phyloP scores from a whole-genome alignment of 2,888 invertebrate species.

The Leptura quadrifasciata region DNA sequence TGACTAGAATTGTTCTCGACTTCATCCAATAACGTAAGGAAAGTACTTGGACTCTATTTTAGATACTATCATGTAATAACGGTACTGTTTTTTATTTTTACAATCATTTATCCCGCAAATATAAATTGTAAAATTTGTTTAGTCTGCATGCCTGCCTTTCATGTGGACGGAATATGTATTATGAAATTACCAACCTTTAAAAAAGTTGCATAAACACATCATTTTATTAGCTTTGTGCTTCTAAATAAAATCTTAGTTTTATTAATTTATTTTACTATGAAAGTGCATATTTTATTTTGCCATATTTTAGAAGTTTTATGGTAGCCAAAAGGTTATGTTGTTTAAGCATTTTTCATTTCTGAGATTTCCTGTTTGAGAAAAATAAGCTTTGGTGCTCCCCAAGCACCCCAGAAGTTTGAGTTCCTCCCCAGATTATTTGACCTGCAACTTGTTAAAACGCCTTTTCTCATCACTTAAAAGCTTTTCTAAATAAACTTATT shows the following conservation, averaged over 20 bases:
- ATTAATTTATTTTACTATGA: neutral
- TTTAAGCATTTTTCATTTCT: too few species aligned
- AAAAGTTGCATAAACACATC: constrained; percentile 33
- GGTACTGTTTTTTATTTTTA: constrained; percentile 23
- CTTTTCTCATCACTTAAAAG: too few species aligned
- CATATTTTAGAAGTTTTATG: neutral
- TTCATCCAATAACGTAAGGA: neutral
- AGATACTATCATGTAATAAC: constrained; percentile 20
- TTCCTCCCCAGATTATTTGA: too few species aligned
- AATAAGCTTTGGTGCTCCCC: too few species aligned
- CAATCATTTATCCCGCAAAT: constrained; percentile 29
- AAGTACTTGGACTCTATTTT: constrained; percentile 18
- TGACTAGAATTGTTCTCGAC: neutral
- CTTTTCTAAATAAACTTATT: too few species aligned
- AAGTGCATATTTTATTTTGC: neutral
- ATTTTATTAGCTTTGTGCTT: constrained; percentile 1
- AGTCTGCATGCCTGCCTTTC: constrained; percentile 39
- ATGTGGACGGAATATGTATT: constrained; percentile 29
- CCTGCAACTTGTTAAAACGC: too few species aligned
- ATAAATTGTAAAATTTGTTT: constrained; percentile 42
- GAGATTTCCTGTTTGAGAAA: too few species aligned
- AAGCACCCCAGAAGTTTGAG: too few species aligned
- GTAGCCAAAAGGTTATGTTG: neutral
- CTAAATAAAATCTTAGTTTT: constrained; percentile 10
- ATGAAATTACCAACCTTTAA: constrained; percentile 36